A percentile compares a stretch with the other conserved stretches of the same genome.
Conservation (phyloP, 2,113 vertebrate genomes). For the Alligator sinensis region DNA sequence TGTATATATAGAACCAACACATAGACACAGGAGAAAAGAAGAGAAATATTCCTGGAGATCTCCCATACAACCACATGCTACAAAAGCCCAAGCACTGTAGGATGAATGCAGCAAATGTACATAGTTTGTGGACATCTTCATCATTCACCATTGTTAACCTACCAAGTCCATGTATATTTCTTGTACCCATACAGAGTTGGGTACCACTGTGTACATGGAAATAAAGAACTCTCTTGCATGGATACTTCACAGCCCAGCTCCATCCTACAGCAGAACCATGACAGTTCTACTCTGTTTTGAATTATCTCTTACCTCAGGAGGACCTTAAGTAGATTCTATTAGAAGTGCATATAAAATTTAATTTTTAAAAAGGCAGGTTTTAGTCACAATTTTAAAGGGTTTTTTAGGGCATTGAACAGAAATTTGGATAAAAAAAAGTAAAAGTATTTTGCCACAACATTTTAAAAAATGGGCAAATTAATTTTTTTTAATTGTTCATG, state of each 20-base stretch:
- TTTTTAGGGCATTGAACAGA: background rate
- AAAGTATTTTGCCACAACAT: background rate
- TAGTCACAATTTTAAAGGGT: background rate
- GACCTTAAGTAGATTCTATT: conserved; percentile 13
- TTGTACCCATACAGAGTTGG: background rate
- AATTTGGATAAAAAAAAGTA: background rate
- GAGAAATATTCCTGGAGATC: background rate
- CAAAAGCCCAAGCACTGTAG: accelerated
- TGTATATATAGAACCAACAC: background rate
- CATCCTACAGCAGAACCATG: background rate
- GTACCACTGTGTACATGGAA: conserved; percentile 13
- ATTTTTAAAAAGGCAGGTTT: background rate
- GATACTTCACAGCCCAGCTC: conserved; percentile 60
- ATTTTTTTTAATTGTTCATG: conserved; percentile 26
- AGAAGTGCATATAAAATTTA: conserved; percentile 15
- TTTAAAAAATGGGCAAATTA: conserved; percentile 16
- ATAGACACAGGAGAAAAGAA: background rate
- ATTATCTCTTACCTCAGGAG: background rate
- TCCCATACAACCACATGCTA: background rate
- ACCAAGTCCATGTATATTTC: conserved; percentile 38
- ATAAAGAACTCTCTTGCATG: conserved; percentile 64
- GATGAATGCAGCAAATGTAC: background rate
- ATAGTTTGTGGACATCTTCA: conserved; percentile 40
- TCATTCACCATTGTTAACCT: conserved; percentile 49
- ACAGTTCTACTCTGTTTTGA: background rate